These are phyloP conservation scores for Ectemnius cavifrons DNA, from an alignment of 2,888 invertebrate species.

Conservation along the genomic window DNA sequence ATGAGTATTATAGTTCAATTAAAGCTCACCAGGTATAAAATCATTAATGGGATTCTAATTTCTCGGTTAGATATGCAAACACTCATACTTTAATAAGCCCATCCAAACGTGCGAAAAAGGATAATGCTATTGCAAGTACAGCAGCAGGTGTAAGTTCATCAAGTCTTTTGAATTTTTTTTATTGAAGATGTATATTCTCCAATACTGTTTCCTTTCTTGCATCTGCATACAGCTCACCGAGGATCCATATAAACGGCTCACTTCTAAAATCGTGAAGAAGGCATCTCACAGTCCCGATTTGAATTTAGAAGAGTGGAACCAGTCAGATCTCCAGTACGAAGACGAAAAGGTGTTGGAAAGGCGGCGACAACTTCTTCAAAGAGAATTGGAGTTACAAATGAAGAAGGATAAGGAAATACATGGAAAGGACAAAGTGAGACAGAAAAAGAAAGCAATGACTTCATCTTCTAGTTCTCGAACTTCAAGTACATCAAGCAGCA, in stretches of 20 bases:
- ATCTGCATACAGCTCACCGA: conserved; percentile 78
- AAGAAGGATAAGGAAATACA: conserved; percentile 87
- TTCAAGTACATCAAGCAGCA: conserved; percentile 82
- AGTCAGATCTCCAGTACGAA: conserved; percentile 88
- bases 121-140: conserved; percentile 77
- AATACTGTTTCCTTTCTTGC: conserved; percentile 17
- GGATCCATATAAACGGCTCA: conserved; percentile 83
- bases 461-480: conserved; percentile 85
- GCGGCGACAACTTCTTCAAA: conserved; percentile 86
- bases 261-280: conserved; percentile 82
- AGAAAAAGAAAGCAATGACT: conserved; percentile 83
- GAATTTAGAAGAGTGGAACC: conserved; percentile 88
- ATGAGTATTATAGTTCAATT: conserved; percentile 1
- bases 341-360: conserved; percentile 89
- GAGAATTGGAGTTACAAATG: conserved; percentile 88
- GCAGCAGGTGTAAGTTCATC: conserved; percentile 68
- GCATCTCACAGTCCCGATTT: conserved; percentile 81
- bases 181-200: conserved; percentile 23
- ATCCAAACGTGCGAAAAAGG: conserved; percentile 86
- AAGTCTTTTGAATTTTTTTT: conserved; percentile 4
- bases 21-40: conserved; percentile 21
- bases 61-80: conserved; percentile 80
- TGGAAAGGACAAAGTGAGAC: conserved; percentile 83
- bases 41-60: conserved; percentile 51
- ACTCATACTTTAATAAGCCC: conserved; percentile 88